A percentile compares a stretch with the other conserved stretches of the same genome.
Conservation (phyloP, 2,113 vertebrate species). For the Sylvia atricapilla region DNA sequence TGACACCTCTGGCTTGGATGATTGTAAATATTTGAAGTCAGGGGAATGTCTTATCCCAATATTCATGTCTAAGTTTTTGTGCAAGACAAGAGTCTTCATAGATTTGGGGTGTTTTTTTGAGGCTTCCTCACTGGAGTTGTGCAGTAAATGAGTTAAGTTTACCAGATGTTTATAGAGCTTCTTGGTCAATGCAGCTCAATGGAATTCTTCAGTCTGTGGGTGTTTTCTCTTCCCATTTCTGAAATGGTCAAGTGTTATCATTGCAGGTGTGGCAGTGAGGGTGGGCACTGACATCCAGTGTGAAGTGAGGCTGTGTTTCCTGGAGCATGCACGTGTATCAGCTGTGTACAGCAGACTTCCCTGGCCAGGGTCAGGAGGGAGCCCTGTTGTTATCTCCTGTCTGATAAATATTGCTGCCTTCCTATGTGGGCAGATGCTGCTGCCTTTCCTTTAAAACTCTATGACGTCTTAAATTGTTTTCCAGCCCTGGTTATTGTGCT, state of each 20-base stretch:
- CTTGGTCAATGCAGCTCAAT: neutral
- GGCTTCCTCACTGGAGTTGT: neutral
- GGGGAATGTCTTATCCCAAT: neutral
- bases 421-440: neutral
- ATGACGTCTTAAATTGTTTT: neutral
- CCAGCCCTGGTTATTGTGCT: neutral
- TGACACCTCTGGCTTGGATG: neutral
- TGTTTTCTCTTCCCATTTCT: neutral
- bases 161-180: neutral
- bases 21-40: neutral
- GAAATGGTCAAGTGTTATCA: neutral
- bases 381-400: neutral
- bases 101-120: neutral
- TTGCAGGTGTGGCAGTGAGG: neutral
- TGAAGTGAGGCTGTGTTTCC: neutral
- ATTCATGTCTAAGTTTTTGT: neutral
- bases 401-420: neutral
- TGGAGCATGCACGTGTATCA: neutral
- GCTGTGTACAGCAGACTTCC: neutral
- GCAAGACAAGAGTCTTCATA: neutral
- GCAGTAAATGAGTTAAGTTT: neutral
- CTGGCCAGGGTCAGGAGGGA: neutral
- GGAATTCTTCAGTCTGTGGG: neutral
- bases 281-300: neutral
- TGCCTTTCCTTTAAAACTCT: neutral